phyloP scores from a whole-genome alignment of 2,113 vertebrate genomes.

The Jaculus jaculus region DNA sequence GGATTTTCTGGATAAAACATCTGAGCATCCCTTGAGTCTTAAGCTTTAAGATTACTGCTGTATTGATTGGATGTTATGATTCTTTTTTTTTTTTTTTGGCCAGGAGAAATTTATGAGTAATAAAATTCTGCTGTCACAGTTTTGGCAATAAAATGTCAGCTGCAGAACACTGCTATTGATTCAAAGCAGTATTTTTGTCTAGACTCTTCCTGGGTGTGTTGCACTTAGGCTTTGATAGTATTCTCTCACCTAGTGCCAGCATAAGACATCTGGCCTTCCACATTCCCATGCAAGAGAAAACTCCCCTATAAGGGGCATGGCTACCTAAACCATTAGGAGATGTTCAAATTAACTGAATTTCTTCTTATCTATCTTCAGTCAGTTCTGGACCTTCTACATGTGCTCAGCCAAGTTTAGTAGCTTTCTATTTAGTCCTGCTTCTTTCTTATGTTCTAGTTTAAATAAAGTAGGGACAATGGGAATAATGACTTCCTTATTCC shows the following conservation, averaged over 20 bases:
- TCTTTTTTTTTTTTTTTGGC: not conserved
- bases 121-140: constrained; percentile 55
- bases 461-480: not conserved
- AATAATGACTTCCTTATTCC: not conserved
- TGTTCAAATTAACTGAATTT: not conserved
- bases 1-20: not conserved
- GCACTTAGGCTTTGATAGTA: constrained; percentile 20
- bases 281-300: not conserved
- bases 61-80: not conserved
- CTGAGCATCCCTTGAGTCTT: not conserved
- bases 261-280: constrained; percentile 1
- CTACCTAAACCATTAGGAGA: not conserved
- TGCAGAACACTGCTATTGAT: constrained; percentile 26
- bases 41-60: not conserved
- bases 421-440: not conserved
- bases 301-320: no score
- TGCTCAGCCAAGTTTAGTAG: not conserved
- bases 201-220: not conserved
- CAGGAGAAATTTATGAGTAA: constrained; percentile 21
- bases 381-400: not conserved
- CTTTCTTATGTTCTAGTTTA: not conserved
- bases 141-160: constrained; percentile 54
- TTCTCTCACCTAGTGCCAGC: constrained; percentile 3
- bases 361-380: not conserved
- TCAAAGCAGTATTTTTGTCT: constrained; percentile 42